Conservation (phyloP, 2,113 vertebrate genomes). For the Rattus rattus region DNA sequence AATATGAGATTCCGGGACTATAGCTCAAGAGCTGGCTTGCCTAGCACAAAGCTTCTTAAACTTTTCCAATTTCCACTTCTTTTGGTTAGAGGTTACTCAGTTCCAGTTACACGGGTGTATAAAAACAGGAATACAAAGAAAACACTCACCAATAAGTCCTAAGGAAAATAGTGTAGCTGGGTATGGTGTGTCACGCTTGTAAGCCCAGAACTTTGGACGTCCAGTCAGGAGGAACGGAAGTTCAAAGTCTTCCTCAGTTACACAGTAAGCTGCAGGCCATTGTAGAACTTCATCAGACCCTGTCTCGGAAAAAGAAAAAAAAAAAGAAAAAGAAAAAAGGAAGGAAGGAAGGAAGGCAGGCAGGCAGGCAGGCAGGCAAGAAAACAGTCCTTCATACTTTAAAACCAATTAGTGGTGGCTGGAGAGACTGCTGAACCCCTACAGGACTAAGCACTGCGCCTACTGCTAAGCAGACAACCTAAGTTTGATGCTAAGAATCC, state of each 20-base stretch:
- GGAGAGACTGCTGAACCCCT: background rate
- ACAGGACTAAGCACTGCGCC: fast-evolving
- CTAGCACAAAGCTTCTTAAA: too few relatives aligned
- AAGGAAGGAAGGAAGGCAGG: too few relatives aligned
- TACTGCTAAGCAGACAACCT: background rate
- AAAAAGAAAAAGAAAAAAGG: too few relatives aligned
- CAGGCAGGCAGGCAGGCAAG: too few relatives aligned
- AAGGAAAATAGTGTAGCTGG: background rate
- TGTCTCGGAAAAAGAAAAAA: background rate
- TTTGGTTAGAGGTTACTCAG: background rate
- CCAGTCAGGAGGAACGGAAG: background rate
- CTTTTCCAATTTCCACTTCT: background rate
- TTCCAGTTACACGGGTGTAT: background rate
- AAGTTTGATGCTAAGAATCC: background rate
- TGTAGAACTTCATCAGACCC: background rate
- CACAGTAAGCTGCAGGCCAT: background rate
- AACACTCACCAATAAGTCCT: background rate
- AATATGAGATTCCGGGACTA: background rate
- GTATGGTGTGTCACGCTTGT: background rate
- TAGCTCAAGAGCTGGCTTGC: background rate
- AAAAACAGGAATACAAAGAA: background rate
- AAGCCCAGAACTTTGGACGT: background rate
- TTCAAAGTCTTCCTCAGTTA: background rate
- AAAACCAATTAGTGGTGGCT: background rate
- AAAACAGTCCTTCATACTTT: background rate